A percentile compares a stretch with the other conserved stretches of the same genome.
Conservation (phyloP, 2,797 vertebrate genomes). For the Triplophysa bombifrons region DNA sequence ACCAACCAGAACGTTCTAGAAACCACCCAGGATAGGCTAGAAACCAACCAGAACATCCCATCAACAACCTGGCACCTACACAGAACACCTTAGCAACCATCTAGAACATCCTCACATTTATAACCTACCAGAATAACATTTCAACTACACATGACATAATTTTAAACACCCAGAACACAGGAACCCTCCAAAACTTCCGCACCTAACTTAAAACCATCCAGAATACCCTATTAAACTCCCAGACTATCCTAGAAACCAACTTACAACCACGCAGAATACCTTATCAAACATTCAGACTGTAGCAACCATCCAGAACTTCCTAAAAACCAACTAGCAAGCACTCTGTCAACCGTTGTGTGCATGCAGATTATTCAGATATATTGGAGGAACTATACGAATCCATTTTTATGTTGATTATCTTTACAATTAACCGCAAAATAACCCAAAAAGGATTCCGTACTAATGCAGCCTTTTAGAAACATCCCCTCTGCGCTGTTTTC, state of each 20-base stretch:
- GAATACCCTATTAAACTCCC: neutral
- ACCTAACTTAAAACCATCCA: too few species aligned
- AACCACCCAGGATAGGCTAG: neutral
- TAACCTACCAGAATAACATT: too few species aligned
- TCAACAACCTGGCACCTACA: neutral
- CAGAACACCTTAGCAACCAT: neutral
- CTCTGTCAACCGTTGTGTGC: neutral
- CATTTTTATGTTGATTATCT: constrained; percentile 13
- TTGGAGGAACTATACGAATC: neutral
- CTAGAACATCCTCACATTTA: too few species aligned
- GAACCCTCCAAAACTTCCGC: too few species aligned
- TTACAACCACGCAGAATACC: neutral
- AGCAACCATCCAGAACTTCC: neutral
- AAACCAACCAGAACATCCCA: neutral
- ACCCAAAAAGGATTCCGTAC: neutral
- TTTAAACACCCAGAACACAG: neutral
- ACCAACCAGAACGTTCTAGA: neutral
- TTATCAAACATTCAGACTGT: neutral
- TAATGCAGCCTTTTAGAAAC: constrained; percentile 4
- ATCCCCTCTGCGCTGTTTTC: constrained; percentile 33
- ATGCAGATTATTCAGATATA: neutral
- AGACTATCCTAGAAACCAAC: neutral
- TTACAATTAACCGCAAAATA: neutral
- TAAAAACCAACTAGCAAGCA: neutral
- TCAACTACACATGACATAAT: too few species aligned